phyloP scores from a whole-genome alignment of 2,113 vertebrate genomes.

The Sorex araneus region DNA sequence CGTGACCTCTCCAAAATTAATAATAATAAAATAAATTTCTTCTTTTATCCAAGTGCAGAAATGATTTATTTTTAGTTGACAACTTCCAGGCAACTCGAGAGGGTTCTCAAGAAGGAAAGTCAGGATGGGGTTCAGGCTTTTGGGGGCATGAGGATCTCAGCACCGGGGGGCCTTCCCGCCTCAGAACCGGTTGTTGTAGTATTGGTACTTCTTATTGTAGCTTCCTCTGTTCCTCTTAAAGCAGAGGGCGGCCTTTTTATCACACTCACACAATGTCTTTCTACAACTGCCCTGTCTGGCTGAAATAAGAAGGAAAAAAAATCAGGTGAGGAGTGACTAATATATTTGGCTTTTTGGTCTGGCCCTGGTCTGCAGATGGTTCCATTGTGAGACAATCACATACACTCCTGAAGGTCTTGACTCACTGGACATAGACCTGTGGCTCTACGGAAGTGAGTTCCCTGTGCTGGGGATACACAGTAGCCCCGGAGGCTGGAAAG shows the following conservation, averaged over 20 bases:
- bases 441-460: background rate
- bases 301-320: background rate
- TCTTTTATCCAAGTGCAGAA: too few relatives aligned
- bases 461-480: background rate
- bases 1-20: too few relatives aligned
- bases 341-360: background rate
- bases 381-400: background rate
- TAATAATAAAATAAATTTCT: too few relatives aligned
- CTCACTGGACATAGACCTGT: background rate
- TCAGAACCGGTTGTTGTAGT: background rate
- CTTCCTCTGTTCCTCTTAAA: fast-evolving
- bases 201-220: background rate
- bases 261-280: slow-evolving; percentile 69
- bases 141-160: background rate
- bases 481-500: background rate
- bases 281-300: slow-evolving; percentile 64
- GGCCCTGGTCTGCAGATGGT: background rate
- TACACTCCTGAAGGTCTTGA: background rate
- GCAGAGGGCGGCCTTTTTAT: slow-evolving; percentile 61
- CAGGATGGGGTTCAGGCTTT: fast-evolving
- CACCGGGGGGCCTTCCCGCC: fast-evolving
- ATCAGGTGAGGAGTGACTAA: fast-evolving
- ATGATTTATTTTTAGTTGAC: too few relatives aligned
- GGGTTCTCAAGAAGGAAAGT: background rate
- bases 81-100: background rate